These are phyloP conservation scores for Ispidina lecontei DNA, from an alignment of 2,797 vertebrate species.

Conservation along the genomic window DNA sequence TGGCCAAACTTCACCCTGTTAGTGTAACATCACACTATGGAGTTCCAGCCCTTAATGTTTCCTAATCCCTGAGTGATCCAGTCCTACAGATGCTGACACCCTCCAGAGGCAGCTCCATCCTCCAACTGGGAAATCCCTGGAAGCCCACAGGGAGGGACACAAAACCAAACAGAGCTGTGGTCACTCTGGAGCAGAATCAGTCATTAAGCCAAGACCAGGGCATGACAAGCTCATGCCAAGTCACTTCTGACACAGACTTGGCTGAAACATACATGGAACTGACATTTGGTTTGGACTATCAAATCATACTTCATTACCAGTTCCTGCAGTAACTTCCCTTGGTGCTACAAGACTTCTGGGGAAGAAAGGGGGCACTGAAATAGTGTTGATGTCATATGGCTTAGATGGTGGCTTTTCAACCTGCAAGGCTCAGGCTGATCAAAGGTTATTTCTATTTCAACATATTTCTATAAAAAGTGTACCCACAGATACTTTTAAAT, in stretches of 20 bases:
- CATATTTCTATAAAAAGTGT: neutral
- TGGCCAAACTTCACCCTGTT: neutral
- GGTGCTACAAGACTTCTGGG: neutral
- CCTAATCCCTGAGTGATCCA: neutral
- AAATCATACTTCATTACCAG: neutral
- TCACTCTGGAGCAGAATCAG: neutral
- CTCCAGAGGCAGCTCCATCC: neutral
- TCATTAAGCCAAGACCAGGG: neutral
- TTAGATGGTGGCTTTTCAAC: neutral
- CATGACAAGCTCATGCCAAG: neutral
- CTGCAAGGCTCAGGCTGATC: neutral
- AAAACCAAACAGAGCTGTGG: too few relatives aligned
- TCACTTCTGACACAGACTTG: neutral
- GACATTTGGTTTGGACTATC: neutral
- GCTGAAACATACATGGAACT: neutral
- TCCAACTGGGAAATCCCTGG: neutral
- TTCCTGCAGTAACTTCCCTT: neutral
- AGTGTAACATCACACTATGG: neutral
- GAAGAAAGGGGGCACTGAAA: neutral
- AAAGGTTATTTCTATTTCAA: neutral
- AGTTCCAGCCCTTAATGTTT: neutral
- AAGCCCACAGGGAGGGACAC: neutral
- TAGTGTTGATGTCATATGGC: neutral
- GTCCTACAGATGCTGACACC: neutral
- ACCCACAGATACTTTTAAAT: neutral